Evolutionary conservation across 2,113 vertebrate genomes (phyloP).

Genomic region (Rallus limicola): DNA sequence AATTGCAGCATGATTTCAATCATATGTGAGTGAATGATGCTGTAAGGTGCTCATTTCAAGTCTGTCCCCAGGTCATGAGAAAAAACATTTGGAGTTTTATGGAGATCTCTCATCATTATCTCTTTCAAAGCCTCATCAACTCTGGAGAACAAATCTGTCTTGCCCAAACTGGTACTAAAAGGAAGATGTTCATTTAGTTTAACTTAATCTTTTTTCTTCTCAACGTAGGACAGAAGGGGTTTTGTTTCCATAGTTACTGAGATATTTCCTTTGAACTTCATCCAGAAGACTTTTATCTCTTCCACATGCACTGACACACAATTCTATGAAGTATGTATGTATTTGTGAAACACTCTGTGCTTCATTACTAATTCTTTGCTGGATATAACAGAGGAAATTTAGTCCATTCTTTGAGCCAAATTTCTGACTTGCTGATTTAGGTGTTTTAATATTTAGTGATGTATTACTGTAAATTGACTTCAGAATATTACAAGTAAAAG

Average conservation of each 20-base stretch:
- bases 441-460: background rate
- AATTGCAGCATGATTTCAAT: constrained; percentile 36
- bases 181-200: background rate
- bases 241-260: constrained; percentile 25
- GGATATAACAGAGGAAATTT: background rate
- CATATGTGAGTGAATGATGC: constrained; percentile 6
- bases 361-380: constrained; percentile 13
- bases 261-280: constrained; percentile 48
- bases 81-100: constrained; percentile 35
- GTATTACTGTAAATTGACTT: background rate
- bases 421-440: constrained; percentile 10
- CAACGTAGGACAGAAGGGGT: background rate
- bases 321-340: background rate
- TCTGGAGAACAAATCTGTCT: background rate
- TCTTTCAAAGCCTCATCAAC: constrained; percentile 12
- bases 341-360: constrained; percentile 12
- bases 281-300: constrained; percentile 55
- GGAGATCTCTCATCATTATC: background rate
- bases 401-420: background rate
- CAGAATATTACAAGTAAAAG: background rate
- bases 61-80: background rate
- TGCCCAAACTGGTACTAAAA: constrained; percentile 8
- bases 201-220: constrained; percentile 5
- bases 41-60: background rate
- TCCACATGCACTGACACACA: constrained; percentile 37